phyloP scores from a whole-genome alignment of 2,113 vertebrate genomes.

The Corythoichthys intestinalis region DNA sequence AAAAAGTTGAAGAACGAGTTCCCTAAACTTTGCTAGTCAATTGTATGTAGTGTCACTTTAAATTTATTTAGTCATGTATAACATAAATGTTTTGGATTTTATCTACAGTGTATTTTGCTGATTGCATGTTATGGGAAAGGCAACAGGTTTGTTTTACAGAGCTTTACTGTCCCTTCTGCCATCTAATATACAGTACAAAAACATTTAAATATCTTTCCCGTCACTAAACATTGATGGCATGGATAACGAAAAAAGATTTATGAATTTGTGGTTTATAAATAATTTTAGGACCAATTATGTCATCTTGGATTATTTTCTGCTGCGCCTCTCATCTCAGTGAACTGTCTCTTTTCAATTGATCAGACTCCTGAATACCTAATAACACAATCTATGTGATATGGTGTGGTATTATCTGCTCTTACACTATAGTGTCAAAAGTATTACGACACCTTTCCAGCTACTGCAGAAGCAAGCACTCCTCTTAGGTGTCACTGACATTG shows the following conservation, averaged over 20 bases:
- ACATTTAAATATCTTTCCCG: no score
- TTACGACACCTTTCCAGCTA: background rate
- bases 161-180: no score
- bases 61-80: no score
- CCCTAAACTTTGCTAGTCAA: no score
- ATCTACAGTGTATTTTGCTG: no score
- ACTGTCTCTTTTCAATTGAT: background rate
- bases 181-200: no score
- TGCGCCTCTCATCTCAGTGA: background rate
- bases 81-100: no score
- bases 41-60: no score
- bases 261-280: background rate
- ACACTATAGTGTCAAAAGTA: background rate
- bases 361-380: background rate
- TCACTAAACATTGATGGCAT: background rate
- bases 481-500: background rate
- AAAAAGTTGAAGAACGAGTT: no score
- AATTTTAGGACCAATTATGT: background rate
- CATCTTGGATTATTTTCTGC: background rate
- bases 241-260: background rate
- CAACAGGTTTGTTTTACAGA: no score
- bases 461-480: background rate
- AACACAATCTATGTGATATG: background rate
- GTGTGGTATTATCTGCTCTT: background rate
- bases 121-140: no score